phyloP scores from a whole-genome alignment of 2,113 vertebrate species.

The Anas platyrhynchos region DNA sequence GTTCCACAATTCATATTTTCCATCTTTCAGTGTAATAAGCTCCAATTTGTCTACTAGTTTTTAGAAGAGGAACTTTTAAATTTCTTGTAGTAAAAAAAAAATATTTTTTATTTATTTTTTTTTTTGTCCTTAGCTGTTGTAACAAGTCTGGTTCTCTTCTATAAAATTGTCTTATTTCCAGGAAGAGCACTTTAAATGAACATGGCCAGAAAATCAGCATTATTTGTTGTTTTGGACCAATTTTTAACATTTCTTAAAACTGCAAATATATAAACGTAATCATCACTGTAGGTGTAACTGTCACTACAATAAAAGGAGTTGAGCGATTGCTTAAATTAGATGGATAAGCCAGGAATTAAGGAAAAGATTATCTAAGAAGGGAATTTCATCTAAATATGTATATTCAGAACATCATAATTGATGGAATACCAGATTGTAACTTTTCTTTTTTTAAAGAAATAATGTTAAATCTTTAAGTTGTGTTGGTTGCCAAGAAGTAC shows the following conservation, averaged over 20 bases:
- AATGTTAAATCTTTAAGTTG: neutral
- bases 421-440: neutral
- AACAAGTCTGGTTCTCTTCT: neutral
- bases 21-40: neutral
- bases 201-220: neutral
- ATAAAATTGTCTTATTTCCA: neutral
- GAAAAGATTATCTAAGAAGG: neutral
- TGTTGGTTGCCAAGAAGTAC: neutral
- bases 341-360: neutral
- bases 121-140: neutral
- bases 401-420: neutral
- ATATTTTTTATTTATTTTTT: neutral
- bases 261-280: neutral
- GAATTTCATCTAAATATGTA: neutral
- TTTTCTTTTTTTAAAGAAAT: neutral
- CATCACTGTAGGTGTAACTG: neutral
- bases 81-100: neutral
- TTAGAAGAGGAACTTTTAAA: neutral
- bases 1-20: neutral
- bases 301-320: neutral
- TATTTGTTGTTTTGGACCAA: neutral
- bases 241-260: neutral
- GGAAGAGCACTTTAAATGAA: neutral
- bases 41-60: neutral
- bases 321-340: neutral